Percentiles rank a stretch among this genome's conserved stretches.
These are phyloP conservation scores for Eupeodes latifasciatus DNA, from an alignment of 2,888 invertebrate genomes.

Conservation along the genomic window DNA sequence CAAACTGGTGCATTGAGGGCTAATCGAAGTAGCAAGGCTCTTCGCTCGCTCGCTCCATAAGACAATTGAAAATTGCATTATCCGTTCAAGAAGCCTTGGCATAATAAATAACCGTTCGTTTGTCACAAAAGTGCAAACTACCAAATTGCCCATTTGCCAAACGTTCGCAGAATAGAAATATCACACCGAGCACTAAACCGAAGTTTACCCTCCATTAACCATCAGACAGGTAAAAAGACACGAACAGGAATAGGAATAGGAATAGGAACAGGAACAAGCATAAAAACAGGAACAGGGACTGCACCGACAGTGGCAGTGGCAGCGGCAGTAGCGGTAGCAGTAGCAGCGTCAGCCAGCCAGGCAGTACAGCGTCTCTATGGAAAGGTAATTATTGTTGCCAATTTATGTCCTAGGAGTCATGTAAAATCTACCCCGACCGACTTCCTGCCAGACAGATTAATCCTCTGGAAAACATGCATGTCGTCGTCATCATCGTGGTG, in stretches of 20 bases:
- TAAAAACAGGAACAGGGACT: neutral
- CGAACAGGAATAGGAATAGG: neutral
- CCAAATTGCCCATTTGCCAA: constrained; percentile 56
- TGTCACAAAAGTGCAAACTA: constrained; percentile 59
- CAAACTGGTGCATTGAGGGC: constrained; percentile 15
- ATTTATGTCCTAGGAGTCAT: constrained; percentile 56
- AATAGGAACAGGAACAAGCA: neutral
- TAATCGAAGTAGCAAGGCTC: constrained; percentile 50
- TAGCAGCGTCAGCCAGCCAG: no score
- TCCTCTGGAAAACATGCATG: constrained; percentile 32
- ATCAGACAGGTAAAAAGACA: constrained; percentile 20
- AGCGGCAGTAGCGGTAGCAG: no score
- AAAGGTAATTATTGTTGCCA: constrained; percentile 62
- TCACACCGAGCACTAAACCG: constrained; percentile 34
- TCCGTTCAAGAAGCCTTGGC: neutral
- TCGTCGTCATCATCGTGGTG: neutral
- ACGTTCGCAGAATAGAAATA: constrained; percentile 43
- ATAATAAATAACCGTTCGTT: constrained; percentile 60
- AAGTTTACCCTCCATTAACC: constrained; percentile 43
- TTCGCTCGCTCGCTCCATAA: constrained; percentile 32
- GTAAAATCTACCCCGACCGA: constrained; percentile 41
- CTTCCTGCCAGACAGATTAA: constrained; percentile 65
- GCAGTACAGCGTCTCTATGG: constrained; percentile 9
- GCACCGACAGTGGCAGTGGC: neutral
- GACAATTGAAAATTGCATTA: constrained; percentile 63